Percentiles rank a stretch among this genome's conserved stretches.
These are phyloP conservation scores for Musca domestica DNA, from an alignment of 1,140 invertebrate genomes.

Conservation along the genomic window DNA sequence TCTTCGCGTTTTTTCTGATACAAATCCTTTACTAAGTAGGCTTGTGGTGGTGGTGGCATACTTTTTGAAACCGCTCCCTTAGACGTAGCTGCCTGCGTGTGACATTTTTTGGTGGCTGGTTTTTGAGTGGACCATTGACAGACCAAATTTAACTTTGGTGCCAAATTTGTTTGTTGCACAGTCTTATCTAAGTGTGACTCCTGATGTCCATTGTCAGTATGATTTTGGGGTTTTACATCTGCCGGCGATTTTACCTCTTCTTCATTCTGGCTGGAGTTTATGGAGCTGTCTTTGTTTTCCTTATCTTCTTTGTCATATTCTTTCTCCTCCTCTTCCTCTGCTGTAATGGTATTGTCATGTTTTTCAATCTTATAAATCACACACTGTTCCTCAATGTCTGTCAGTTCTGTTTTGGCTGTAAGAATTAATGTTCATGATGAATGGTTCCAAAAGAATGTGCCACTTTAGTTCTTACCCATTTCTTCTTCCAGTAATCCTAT, in stretches of 20 bases:
- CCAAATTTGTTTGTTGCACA: background rate
- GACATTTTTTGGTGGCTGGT: background rate
- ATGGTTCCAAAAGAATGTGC: background rate
- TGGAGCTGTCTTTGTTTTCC: background rate
- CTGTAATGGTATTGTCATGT: background rate
- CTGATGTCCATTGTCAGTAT: background rate
- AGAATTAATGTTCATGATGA: background rate
- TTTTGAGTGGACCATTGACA: slow-evolving; percentile 11
- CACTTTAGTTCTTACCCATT: slow-evolving; percentile 20
- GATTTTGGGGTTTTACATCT: background rate
- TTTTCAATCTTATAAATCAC: background rate
- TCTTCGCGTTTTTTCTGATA: slow-evolving; percentile 34
- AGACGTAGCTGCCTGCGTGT: background rate
- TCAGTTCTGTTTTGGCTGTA: slow-evolving; percentile 2
- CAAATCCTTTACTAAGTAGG: slow-evolving; percentile 21
- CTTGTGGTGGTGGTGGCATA: slow-evolving; percentile 15
- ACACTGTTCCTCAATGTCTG: background rate
- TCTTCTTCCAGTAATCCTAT: slow-evolving; percentile 7
- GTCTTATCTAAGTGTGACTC: too few relatives aligned
- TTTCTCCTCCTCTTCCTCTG: background rate
- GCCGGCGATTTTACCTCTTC: slow-evolving; percentile 1
- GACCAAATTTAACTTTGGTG: slow-evolving; percentile 4
- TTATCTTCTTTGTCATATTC: background rate
- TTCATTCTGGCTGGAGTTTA: background rate
- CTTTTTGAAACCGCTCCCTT: background rate